A percentile compares a stretch with the other conserved stretches of the same genome.
phyloP scores from a whole-genome alignment of 2,797 vertebrate genomes.

The Synaphobranchus kaupii region DNA sequence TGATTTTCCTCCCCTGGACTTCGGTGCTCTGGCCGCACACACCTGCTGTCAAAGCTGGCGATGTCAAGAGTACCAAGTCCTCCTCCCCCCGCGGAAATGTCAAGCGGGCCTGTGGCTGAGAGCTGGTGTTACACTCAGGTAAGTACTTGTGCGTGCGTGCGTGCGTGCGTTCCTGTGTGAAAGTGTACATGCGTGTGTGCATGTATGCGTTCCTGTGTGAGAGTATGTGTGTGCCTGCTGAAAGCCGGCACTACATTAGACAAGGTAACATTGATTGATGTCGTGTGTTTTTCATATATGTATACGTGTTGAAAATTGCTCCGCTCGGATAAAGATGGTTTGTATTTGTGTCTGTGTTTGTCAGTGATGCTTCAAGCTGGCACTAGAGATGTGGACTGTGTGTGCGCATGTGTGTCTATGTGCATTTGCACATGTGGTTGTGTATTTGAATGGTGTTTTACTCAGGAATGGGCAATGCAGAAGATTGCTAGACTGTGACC shows the following conservation, averaged over 20 bases:
- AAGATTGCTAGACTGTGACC: background rate
- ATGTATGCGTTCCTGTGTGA: background rate
- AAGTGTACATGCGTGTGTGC: background rate
- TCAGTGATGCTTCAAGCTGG: background rate
- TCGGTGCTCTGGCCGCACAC: constrained; percentile 55
- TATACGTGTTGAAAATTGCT: background rate
- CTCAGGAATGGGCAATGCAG: background rate
- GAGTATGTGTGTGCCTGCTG: background rate
- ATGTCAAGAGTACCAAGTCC: constrained; percentile 99
- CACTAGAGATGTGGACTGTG: background rate
- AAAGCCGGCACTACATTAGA: background rate
- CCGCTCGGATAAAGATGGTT: background rate
- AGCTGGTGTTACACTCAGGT: constrained; percentile 99
- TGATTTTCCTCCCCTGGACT: constrained; percentile 49
- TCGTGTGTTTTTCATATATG: background rate
- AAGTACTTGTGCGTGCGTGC: constrained; percentile 32
- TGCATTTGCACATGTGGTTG: background rate
- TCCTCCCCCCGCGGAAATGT: constrained; percentile 99
- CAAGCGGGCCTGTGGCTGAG: constrained; percentile 96
- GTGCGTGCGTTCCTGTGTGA: constrained; percentile 7
- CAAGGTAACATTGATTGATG: background rate
- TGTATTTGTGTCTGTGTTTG: background rate
- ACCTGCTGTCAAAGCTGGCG: constrained; percentile 87
- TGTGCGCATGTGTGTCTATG: background rate
- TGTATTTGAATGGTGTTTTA: background rate